Conservation (phyloP, 2,888 invertebrate species). For the Ectemnius lituratus region DNA sequence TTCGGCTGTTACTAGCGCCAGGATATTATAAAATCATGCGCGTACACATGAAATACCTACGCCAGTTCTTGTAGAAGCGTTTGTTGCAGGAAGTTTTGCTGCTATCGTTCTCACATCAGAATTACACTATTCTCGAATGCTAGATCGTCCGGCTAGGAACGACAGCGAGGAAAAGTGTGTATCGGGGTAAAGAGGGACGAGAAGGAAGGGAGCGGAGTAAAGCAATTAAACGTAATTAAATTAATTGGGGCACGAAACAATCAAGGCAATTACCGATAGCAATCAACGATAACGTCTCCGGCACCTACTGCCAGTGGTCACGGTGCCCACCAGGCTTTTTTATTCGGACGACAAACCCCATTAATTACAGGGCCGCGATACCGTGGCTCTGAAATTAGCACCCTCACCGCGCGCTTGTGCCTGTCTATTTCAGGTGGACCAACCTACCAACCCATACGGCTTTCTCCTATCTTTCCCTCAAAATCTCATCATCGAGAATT, state of each 20-base stretch:
- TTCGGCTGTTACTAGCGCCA: neutral
- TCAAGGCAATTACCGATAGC: constrained; percentile 74
- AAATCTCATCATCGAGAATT: constrained; percentile 21
- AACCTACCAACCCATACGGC: constrained; percentile 15
- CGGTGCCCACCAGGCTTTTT: constrained; percentile 63
- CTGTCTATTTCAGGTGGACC: constrained; percentile 64
- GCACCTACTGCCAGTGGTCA: constrained; percentile 34
- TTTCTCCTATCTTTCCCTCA: constrained; percentile 39
- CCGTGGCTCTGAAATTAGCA: constrained; percentile 62
- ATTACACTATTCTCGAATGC: too few relatives aligned
- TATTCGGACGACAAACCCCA: constrained; percentile 75
- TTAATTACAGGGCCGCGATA: constrained; percentile 74
- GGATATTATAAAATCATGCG: neutral
- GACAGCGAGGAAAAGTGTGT: constrained; percentile 22
- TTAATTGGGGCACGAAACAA: constrained; percentile 75
- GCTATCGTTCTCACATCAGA: too few relatives aligned
- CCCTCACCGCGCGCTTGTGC: constrained; percentile 51
- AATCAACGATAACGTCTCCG: constrained; percentile 68
- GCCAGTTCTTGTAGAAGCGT: neutral
- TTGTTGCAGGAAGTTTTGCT: too few relatives aligned
- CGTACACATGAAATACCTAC: neutral
- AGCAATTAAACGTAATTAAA: constrained; percentile 72
- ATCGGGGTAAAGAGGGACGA: constrained; percentile 36
- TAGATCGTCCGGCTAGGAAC: too few relatives aligned
- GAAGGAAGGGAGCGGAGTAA: constrained; percentile 56